Evolutionary conservation across 2,113 vertebrate genomes (phyloP).

Genomic region (Podarcis raffonei): DNA sequence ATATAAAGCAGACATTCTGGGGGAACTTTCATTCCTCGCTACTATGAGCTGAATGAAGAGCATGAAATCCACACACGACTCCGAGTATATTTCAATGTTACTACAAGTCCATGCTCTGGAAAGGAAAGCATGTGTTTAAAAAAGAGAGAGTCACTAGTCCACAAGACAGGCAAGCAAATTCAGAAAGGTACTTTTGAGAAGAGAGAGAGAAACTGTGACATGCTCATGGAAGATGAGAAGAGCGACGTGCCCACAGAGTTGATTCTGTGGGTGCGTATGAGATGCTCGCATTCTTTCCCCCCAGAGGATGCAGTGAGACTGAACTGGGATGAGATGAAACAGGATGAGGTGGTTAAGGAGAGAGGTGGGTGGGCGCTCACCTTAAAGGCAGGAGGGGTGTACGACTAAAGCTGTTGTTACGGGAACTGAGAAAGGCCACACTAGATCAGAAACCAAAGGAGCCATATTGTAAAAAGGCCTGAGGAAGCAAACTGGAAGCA

Average conservation of each 20-base stretch:
- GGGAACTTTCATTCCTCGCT: too few species aligned
- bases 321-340: conserved; percentile 36
- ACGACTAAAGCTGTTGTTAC: conserved; percentile 94
- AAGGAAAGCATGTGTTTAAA: background rate
- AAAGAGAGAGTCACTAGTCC: background rate
- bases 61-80: too few species aligned
- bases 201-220: background rate
- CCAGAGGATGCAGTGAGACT: background rate
- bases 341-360: conserved; percentile 33
- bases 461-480: conserved; percentile 99
- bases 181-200: background rate
- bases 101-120: background rate
- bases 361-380: conserved; percentile 82
- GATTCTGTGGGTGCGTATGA: too few species aligned
- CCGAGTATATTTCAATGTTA: too few species aligned
- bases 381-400: conserved; percentile 97
- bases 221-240: background rate
- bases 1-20: too few species aligned
- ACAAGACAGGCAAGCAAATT: background rate
- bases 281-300: background rate
- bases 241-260: too few species aligned
- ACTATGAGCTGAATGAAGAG: too few species aligned
- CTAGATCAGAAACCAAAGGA: conserved; percentile 99
- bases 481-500: conserved; percentile 98
- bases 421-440: conserved; percentile 99